These are phyloP conservation scores for Euschistus heros DNA, from an alignment of 1,140 invertebrate genomes.

Conservation along the genomic window DNA sequence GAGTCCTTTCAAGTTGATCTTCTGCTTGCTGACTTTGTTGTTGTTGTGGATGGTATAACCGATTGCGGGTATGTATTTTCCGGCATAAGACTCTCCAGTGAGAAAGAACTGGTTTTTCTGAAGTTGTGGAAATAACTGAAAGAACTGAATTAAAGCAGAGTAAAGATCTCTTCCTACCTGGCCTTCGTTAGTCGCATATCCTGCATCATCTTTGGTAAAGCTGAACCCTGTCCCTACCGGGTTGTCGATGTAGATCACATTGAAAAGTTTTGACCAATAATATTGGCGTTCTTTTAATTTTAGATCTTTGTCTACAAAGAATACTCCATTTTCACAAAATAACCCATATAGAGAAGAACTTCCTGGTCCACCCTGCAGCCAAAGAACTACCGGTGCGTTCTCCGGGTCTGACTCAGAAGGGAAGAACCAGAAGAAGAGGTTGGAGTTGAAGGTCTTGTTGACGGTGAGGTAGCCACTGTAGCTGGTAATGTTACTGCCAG, in stretches of 20 bases:
- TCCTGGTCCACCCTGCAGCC: slow-evolving; percentile 69
- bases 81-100: slow-evolving; percentile 47
- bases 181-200: slow-evolving; percentile 4
- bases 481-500: slow-evolving; percentile 21
- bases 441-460: slow-evolving; percentile 50
- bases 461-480: slow-evolving; percentile 63
- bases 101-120: slow-evolving; percentile 30
- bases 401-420: slow-evolving; percentile 45
- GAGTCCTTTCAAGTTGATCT: slow-evolving; percentile 56
- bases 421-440: slow-evolving; percentile 85
- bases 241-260: slow-evolving; percentile 76
- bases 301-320: slow-evolving; percentile 33
- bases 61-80: slow-evolving; percentile 44
- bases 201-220: slow-evolving; percentile 21
- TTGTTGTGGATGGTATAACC: slow-evolving; percentile 40
- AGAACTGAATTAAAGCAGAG: slow-evolving; percentile 56
- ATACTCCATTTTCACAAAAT: slow-evolving; percentile 73
- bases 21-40: slow-evolving; percentile 44
- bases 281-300: slow-evolving; percentile 35
- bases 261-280: slow-evolving; percentile 46
- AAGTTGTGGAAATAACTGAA: slow-evolving; percentile 44
- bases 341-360: slow-evolving; percentile 69
- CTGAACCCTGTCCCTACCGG: slow-evolving; percentile 28
- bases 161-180: slow-evolving; percentile 53
- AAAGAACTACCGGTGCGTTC: slow-evolving; percentile 53